Percentiles rank a stretch among this genome's conserved stretches.
Conservation (phyloP, 2,888 invertebrate species). For the Nemapogon koenigi region DNA sequence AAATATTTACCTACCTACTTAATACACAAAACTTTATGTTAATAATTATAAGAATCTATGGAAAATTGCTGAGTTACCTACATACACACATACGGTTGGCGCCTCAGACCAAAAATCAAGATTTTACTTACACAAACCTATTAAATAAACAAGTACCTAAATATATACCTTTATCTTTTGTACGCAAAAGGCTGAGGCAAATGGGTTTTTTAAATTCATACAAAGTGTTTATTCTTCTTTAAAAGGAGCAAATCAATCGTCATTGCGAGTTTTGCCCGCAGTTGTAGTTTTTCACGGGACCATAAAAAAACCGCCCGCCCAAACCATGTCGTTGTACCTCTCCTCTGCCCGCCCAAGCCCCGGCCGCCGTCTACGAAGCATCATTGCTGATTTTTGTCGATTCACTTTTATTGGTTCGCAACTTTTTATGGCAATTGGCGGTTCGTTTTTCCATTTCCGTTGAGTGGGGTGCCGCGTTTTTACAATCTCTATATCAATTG, state of each 20-base stretch:
- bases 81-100: no score
- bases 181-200: no score
- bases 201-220: no score
- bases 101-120: no score
- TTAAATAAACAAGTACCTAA: no score
- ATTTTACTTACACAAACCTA: no score
- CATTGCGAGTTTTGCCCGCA: constrained; percentile 40
- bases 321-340: constrained; percentile 41
- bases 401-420: constrained; percentile 51
- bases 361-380: constrained; percentile 24
- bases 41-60: no score
- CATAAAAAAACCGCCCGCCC: constrained; percentile 58
- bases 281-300: constrained; percentile 17
- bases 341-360: constrained; percentile 20
- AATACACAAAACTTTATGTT: no score
- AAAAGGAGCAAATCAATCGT: constrained; percentile 40
- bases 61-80: no score
- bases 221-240: no score
- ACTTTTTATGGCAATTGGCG: constrained; percentile 55
- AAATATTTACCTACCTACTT: no score
- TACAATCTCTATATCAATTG: constrained; percentile 19
- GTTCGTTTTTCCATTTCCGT: constrained; percentile 53
- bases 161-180: no score
- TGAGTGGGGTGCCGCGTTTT: constrained; percentile 28
- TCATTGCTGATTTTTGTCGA: constrained; percentile 53